A percentile compares a stretch with the other conserved stretches of the same genome.
Evolutionary conservation across 1,140 invertebrate species (phyloP).

Genomic region (Orius laevigatus): DNA sequence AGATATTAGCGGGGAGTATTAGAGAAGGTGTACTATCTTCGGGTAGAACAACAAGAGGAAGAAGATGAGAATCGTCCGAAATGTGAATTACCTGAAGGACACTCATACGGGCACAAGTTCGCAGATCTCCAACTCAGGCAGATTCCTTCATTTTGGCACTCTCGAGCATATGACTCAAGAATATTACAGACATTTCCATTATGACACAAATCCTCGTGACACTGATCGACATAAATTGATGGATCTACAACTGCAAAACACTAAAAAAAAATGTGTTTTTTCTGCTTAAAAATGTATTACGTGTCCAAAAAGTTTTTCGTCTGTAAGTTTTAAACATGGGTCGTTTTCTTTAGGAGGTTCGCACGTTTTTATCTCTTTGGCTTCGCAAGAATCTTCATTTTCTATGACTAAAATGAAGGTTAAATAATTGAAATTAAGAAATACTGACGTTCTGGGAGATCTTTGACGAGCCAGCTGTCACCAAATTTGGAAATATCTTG

Average conservation of each 20-base stretch:
- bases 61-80: too few relatives aligned
- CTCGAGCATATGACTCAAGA: slow-evolving; percentile 52
- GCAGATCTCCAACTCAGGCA: slow-evolving; percentile 51
- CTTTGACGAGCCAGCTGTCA: slow-evolving; percentile 33
- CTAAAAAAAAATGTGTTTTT: slow-evolving; percentile 24
- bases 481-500: slow-evolving; percentile 36
- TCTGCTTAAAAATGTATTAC: slow-evolving; percentile 24
- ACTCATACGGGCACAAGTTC: slow-evolving; percentile 43
- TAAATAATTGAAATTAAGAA: background rate
- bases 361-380: slow-evolving; percentile 27
- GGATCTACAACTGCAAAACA: slow-evolving; percentile 58
- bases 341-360: slow-evolving; percentile 35
- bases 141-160: slow-evolving; percentile 45
- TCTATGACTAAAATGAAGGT: slow-evolving; percentile 13
- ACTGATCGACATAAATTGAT: slow-evolving; percentile 42
- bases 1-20: too few relatives aligned
- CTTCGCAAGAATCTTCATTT: slow-evolving; percentile 20
- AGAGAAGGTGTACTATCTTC: too few relatives aligned
- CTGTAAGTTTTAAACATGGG: slow-evolving; percentile 44
- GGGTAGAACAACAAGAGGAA: too few relatives aligned
- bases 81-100: slow-evolving; percentile 25
- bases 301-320: slow-evolving; percentile 42
- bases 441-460: slow-evolving; percentile 11
- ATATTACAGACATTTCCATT: slow-evolving; percentile 37
- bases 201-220: slow-evolving; percentile 46